phyloP scores from a whole-genome alignment of 2,113 vertebrate genomes.

The Physeter macrocephalus region DNA sequence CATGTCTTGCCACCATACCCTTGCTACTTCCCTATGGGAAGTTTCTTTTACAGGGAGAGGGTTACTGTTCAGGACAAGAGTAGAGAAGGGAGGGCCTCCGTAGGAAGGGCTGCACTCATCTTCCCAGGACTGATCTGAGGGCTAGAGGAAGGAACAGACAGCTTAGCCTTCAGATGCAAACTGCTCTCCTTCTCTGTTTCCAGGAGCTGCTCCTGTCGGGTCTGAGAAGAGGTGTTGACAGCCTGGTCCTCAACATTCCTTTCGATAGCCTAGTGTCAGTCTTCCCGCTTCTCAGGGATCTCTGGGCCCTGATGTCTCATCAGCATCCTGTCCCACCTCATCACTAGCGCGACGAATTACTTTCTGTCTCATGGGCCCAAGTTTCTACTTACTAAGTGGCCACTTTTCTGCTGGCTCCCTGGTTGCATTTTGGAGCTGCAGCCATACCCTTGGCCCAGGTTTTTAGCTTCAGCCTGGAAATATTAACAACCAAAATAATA shows the following conservation, averaged over 20 bases:
- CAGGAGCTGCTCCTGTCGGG: neutral
- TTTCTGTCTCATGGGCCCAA: neutral
- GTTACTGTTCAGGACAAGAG: neutral
- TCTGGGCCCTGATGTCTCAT: neutral
- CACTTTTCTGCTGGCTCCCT: neutral
- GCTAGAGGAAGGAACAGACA: neutral
- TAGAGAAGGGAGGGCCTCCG: neutral
- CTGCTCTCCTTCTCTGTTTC: neutral
- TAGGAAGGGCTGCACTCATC: neutral
- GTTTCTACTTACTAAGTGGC: neutral
- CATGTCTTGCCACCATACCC: neutral
- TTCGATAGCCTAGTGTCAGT: neutral
- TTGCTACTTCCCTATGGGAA: neutral
- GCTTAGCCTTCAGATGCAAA: neutral
- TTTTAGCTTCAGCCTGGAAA: conserved; percentile 12
- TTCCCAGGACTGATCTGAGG: neutral
- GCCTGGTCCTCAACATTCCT: neutral
- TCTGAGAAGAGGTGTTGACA: neutral
- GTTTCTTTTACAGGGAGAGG: neutral
- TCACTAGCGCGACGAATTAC: neutral
- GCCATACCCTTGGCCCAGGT: neutral
- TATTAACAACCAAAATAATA: neutral
- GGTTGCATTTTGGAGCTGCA: neutral
- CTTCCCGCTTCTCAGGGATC: neutral
- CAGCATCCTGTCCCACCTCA: neutral